Percentiles rank a stretch among this genome's conserved stretches.
Evolutionary conservation across 2,888 invertebrate genomes (phyloP).

Genomic region (Caenorhabditis sp.): DNA sequence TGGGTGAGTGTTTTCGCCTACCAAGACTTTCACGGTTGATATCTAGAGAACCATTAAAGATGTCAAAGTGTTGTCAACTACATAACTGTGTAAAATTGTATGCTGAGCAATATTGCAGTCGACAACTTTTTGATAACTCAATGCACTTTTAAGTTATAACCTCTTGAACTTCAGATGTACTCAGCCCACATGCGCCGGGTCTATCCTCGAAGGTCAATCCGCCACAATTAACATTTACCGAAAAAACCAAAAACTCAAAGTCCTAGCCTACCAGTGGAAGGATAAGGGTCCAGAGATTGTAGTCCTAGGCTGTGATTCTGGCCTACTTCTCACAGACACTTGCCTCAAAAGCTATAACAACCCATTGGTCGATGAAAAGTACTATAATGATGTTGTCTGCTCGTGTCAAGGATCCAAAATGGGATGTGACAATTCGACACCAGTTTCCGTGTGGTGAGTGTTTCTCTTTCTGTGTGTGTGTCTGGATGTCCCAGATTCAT

Average conservation of each 20-base stretch:
- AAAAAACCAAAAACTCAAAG: background rate
- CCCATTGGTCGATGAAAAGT: background rate
- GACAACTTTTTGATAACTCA: too few relatives aligned
- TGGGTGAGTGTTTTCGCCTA: conserved; percentile 1
- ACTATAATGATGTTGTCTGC: conserved; percentile 15
- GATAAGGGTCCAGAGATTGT: background rate
- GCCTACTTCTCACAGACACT: background rate
- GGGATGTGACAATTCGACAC: too few relatives aligned
- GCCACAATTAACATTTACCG: background rate
- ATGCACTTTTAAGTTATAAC: too few relatives aligned
- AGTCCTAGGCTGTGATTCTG: conserved; percentile 13
- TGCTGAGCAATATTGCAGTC: too few relatives aligned
- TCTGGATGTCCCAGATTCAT: background rate
- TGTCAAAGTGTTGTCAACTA: too few relatives aligned
- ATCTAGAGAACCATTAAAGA: background rate
- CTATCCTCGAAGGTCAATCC: background rate
- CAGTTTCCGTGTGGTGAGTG: conserved; percentile 29
- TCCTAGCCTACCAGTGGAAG: conserved; percentile 7
- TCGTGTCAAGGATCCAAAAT: conserved; percentile 14
- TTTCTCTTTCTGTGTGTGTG: background rate
- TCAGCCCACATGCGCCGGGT: background rate
- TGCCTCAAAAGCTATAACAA: background rate
- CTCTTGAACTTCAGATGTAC: conserved; percentile 21
- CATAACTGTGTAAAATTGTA: too few relatives aligned
- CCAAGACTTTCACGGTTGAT: background rate